phyloP scores from a whole-genome alignment of 2,797 vertebrate genomes.

The Trachurus trachurus region DNA sequence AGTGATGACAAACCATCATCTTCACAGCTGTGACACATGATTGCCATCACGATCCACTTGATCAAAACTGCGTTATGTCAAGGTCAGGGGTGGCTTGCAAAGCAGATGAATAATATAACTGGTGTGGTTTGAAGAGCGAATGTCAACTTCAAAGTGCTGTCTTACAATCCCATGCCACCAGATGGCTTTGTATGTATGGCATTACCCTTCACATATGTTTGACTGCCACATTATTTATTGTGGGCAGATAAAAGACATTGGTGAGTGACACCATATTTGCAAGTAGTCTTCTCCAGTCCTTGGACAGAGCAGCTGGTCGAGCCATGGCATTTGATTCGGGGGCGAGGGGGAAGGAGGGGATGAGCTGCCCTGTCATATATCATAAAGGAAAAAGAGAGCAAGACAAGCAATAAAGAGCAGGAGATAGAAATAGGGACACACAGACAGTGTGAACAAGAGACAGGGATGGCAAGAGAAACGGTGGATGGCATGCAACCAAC shows the following conservation, averaged over 20 bases:
- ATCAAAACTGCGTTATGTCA: slow-evolving; percentile 1
- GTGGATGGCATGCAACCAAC: slow-evolving; percentile 47
- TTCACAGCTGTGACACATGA: neutral
- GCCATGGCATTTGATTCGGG: slow-evolving; percentile 74
- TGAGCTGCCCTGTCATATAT: slow-evolving; percentile 54
- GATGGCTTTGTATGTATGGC: slow-evolving; percentile 55
- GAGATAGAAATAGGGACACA: slow-evolving; percentile 61
- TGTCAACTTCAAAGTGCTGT: slow-evolving; percentile 71
- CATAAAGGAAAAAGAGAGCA: slow-evolving; percentile 60
- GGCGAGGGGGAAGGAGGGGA: slow-evolving; percentile 51
- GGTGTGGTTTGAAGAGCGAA: slow-evolving; percentile 22
- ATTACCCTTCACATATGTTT: slow-evolving; percentile 63
- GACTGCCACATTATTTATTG: slow-evolving; percentile 76
- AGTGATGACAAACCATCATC: slow-evolving; percentile 8
- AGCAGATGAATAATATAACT: slow-evolving; percentile 23
- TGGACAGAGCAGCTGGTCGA: slow-evolving; percentile 74
- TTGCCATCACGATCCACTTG: slow-evolving; percentile 6
- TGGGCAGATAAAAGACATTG: slow-evolving; percentile 74
- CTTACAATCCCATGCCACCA: slow-evolving; percentile 48
- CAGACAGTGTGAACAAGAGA: slow-evolving; percentile 65
- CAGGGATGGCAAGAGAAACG: slow-evolving; percentile 44
- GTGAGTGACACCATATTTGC: slow-evolving; percentile 67
- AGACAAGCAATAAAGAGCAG: slow-evolving; percentile 49
- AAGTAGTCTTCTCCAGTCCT: slow-evolving; percentile 60
- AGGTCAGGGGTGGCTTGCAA: slow-evolving; percentile 7